Base-by-base conservation (phyloP, 2,797 vertebrate species). In the Harpagifer antarcticus region DNA sequence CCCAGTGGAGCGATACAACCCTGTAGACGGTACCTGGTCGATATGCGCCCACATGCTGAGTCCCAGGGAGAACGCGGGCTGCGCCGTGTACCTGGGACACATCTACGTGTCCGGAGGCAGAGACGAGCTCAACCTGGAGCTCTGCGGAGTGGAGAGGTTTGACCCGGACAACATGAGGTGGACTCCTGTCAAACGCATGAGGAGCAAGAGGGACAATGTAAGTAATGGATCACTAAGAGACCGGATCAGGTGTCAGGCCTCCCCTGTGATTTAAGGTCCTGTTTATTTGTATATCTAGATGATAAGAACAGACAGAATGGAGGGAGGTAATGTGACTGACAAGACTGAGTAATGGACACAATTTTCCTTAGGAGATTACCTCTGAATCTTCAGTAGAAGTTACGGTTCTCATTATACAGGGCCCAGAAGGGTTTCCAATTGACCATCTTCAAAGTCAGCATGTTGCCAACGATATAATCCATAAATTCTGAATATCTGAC, bases 1-100 rank as follows among this genome's bases (percentile, higher is more conserved):
- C 69, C 33, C 88, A 94, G 93, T 94, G 85, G 94, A 95, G 82
- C 77, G 81, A 6, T 94, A 91, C 87, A 74, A 82, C 81, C 90
- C 90, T 1, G 42, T 44, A 67, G 92, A 94, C 0, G 92, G 92
- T 33, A 78, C 53, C 15, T 95, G 94, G 92, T 75, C 66, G 1
- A 54, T 79, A 19, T 92, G 92, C 56, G 57, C 89, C 56, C 84
- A 91, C 54, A 89, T 94, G 82, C 69, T 89, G 45, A 82, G 77
- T 57, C 86, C 89, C 72, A 88, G 93, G 67, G 88, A 94, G 86
- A 83, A 80, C 0, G 89, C 92, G 1, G 93, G 89, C 45, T 94
- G 92, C 11, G 17, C 63, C 0, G 89, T 89, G 0, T 91, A 88
- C 70, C 84, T 88, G 70, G 89, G 84, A 2, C 68, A 79, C 61